Evolutionary conservation across 2,113 vertebrate genomes (phyloP), one percentile per base, ranked within the genome.

Genomic region (Ptyas mucosa): DNA sequence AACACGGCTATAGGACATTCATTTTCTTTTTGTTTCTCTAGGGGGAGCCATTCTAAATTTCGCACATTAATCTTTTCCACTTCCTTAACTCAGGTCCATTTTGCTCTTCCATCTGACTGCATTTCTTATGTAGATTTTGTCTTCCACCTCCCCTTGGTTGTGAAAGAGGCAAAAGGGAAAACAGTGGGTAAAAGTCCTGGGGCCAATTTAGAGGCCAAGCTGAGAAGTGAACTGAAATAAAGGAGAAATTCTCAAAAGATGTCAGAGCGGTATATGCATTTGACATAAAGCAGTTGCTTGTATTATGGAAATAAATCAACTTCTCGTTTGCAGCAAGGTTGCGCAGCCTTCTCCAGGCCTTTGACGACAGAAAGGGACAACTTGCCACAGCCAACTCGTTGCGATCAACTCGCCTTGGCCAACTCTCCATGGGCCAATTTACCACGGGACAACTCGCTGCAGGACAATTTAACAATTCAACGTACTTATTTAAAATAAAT

Each of bases 21-120:
- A 93, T 93, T 96, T 61, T 95, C 95, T 85, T 95, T 94, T 94
- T 93, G 58, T 95, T 96, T 95, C 52, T 57, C 51, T 92, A 54
- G 92, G 91, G 94, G 43, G 95, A 93, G 94, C 26, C 91, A 64
- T 95, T 95, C 88, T 0, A 0, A 91, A 58, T 85, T 51, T 51
- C 53, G 3, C 3, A 95, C 86, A 21, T 61, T 4, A 26, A 91
- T n/a, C 34, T 61, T 54, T 18, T 14, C 20, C 91, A 43, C 58
- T 26, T 39, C n/a, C 93, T 89, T 0, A 0, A 92, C 94, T 93
- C 53, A 94, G 92, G 51, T 64, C n/a, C 93, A 54, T 89, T 91
- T n/a, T 0, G 3, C 75, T 89, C 0, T 64, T 53, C 88, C 61
- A 89, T 88, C 29, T 58, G 87, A 51, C 88, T 2, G 0, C 23